Percentiles rank a stretch among this genome's conserved stretches.
Conservation (phyloP, 2,113 vertebrate species). For the Tragelaphus buxtoni region DNA sequence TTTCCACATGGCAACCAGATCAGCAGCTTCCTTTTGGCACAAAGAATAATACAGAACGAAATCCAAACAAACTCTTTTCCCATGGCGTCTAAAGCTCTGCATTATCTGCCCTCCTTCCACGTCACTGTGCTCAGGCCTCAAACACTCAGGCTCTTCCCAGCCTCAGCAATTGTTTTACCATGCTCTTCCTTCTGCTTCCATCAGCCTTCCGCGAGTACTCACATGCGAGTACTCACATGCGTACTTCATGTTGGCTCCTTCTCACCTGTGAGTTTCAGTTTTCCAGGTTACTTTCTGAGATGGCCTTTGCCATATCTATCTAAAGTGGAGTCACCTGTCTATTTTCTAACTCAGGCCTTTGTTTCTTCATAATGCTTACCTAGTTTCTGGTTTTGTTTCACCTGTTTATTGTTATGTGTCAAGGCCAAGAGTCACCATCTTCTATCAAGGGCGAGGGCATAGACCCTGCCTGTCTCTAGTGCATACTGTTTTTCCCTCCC, state of each 20-base stretch:
- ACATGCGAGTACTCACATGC: not conserved
- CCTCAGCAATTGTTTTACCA: not conserved
- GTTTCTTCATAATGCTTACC: not conserved
- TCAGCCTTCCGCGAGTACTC: not conserved
- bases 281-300: not conserved
- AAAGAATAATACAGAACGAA: not conserved
- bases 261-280: not conserved
- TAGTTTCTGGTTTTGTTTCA: not conserved
- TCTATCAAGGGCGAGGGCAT: not conserved
- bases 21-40: not conserved
- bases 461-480: not conserved
- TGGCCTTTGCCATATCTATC: not conserved
- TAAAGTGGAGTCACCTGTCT: not conserved
- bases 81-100: not conserved
- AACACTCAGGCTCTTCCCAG: not conserved
- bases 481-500: not conserved
- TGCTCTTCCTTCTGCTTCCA: not conserved
- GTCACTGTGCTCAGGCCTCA: not conserved
- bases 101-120: not conserved
- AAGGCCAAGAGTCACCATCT: not conserved
- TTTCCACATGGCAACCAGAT: not conserved
- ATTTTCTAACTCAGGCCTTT: not conserved
- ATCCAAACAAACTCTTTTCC: not conserved
- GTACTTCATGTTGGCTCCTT: not conserved
- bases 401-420: not conserved